A percentile compares a stretch with the other conserved stretches of the same genome.
Evolutionary conservation across 2,797 vertebrate species (phyloP).

Genomic region (Alauda arvensis): DNA sequence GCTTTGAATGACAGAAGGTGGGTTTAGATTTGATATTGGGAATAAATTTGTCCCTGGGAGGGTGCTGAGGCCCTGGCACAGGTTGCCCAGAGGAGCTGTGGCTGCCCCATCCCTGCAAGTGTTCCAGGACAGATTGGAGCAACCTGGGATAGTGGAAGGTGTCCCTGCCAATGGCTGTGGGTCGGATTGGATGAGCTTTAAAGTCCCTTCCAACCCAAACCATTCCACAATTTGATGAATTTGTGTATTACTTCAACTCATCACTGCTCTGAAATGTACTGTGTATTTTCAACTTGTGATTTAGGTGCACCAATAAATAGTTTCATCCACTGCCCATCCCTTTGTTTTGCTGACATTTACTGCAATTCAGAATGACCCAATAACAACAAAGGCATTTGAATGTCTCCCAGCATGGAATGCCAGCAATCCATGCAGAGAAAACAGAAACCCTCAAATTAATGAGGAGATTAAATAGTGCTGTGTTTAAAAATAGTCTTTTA

Average conservation of each 20-base stretch:
- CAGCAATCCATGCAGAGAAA: not conserved
- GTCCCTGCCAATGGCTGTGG: not conserved
- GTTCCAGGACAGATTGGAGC: not conserved
- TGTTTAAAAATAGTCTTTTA: not conserved
- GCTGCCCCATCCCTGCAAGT: not conserved
- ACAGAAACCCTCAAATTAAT: not conserved
- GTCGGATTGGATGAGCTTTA: not conserved
- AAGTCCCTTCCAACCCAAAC: not conserved
- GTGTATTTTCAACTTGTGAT: not conserved
- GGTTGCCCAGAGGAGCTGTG: not conserved
- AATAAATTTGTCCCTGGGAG: not conserved
- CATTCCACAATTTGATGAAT: accelerated
- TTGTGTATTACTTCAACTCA: not conserved
- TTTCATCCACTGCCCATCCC: not conserved
- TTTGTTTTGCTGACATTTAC: not conserved
- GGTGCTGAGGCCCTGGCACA: not conserved
- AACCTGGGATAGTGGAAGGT: not conserved
- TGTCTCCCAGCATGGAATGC: not conserved
- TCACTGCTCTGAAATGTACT: not conserved
- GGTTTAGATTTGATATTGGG: not conserved
- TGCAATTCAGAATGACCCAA: not conserved
- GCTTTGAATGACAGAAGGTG: not conserved
- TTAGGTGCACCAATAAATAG: not conserved
- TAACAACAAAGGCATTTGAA: not conserved
- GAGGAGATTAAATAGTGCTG: not conserved